Evolutionary conservation across 2,888 invertebrate species (phyloP).

Genomic region (Zhengitettix transpicula): DNA sequence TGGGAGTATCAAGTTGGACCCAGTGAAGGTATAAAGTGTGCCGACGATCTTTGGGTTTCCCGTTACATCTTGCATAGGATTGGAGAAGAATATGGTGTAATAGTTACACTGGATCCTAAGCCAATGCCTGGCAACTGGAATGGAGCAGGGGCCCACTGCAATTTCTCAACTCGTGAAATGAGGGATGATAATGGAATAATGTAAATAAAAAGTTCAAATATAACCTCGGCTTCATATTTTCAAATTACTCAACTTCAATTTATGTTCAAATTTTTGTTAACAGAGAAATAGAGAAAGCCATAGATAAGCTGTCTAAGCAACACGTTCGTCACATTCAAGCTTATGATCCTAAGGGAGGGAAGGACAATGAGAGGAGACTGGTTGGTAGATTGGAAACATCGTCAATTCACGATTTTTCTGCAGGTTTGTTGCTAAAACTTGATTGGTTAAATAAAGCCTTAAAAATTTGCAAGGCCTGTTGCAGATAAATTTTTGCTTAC

Average conservation of each 20-base stretch:
- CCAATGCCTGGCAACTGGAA: conserved; percentile 80
- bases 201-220: conserved; percentile 29
- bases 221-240: no score
- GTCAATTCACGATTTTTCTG: conserved; percentile 91
- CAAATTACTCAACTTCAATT: no score
- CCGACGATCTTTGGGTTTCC: conserved; percentile 77
- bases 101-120: conserved; percentile 60
- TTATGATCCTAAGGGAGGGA: conserved; percentile 90
- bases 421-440: conserved; percentile 33
- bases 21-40: conserved; percentile 65
- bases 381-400: conserved; percentile 94
- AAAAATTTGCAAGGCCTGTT: no score
- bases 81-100: conserved; percentile 85
- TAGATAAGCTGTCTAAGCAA: conserved; percentile 80
- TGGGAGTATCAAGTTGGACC: conserved; percentile 91
- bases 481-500: no score
- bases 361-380: conserved; percentile 89
- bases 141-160: conserved; percentile 91
- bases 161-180: conserved; percentile 90
- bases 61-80: conserved; percentile 73
- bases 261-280: conserved; percentile 16
- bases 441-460: no score
- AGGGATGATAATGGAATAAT: conserved; percentile 73
- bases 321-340: conserved; percentile 89
- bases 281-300: conserved; percentile 87